Percentiles rank a stretch among this genome's conserved stretches.
Evolutionary conservation across 2,888 invertebrate genomes (phyloP).

Genomic region (Apodemia duryi): DNA sequence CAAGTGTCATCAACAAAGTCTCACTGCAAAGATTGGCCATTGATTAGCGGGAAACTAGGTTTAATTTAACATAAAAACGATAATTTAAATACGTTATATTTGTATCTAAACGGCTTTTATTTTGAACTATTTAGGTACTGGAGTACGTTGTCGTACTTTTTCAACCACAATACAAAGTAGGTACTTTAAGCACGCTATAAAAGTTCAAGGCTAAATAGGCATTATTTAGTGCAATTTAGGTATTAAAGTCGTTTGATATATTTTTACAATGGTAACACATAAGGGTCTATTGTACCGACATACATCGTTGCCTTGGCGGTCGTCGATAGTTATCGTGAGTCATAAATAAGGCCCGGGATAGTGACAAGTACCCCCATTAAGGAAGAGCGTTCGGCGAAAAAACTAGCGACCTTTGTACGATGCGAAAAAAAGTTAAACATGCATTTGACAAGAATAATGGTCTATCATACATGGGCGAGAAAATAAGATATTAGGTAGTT

Average conservation of each 20-base stretch:
- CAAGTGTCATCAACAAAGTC: neutral
- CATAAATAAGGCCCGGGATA: constrained; percentile 58
- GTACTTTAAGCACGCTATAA: neutral
- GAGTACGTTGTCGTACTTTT: neutral
- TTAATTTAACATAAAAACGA: neutral
- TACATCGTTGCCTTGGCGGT: constrained; percentile 33
- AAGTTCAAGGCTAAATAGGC: neutral
- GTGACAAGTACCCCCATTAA: constrained; percentile 68
- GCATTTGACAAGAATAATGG: neutral
- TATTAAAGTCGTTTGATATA: constrained; percentile 6
- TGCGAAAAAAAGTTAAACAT: constrained; percentile 31
- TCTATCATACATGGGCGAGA: neutral
- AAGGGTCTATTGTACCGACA: constrained; percentile 30
- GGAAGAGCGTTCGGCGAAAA: constrained; percentile 40
- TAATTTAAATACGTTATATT: neutral
- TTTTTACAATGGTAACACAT: constrained; percentile 21
- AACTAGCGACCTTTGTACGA: constrained; percentile 36
- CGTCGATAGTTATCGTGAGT: constrained; percentile 57
- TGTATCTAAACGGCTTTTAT: neutral
- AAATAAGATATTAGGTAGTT: neutral
- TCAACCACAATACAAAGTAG: neutral
- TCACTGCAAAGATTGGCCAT: neutral
- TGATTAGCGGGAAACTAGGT: neutral
- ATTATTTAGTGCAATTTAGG: neutral
- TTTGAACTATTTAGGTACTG: neutral